Evolutionary conservation across 2,888 invertebrate genomes (phyloP).

Genomic region (Ophioninae sp.): DNA sequence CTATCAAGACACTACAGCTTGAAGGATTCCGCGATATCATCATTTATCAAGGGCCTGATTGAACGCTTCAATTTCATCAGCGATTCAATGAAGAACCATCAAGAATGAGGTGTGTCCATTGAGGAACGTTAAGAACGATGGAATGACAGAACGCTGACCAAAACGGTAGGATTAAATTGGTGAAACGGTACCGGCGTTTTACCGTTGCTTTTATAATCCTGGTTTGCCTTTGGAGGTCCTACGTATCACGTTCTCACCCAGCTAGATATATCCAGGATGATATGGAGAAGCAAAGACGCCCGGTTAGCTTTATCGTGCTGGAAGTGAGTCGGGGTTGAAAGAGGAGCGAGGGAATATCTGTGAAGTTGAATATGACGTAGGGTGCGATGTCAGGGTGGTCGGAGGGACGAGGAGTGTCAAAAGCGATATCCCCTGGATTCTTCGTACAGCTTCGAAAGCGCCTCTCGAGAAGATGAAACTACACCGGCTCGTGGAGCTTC

Average conservation of each 20-base stretch:
- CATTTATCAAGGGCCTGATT: too few relatives aligned
- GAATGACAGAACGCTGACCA: not conserved
- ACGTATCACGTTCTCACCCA: not conserved
- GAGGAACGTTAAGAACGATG: not conserved
- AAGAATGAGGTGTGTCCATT: not conserved
- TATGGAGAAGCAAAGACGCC: conserved; percentile 26
- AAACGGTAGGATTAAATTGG: not conserved
- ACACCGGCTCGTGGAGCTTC: conserved; percentile 48
- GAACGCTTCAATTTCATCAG: not conserved
- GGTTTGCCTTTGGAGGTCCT: not conserved
- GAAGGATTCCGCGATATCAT: too few relatives aligned
- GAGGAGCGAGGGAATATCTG: conserved; percentile 52
- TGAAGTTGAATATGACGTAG: conserved; percentile 48
- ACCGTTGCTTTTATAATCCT: not conserved
- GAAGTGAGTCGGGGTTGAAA: conserved; percentile 59
- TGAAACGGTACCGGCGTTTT: not conserved
- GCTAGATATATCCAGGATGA: conserved; percentile 5
- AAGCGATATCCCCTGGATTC: conserved; percentile 35
- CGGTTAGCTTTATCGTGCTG: conserved; percentile 47
- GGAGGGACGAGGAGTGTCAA: conserved; percentile 38
- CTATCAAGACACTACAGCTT: too few relatives aligned
- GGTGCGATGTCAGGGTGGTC: conserved; percentile 4
- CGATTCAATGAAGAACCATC: not conserved
- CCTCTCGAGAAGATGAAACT: conserved; percentile 60
- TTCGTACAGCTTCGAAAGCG: conserved; percentile 60